Percentiles rank a stretch among this genome's conserved stretches.
These are phyloP conservation scores for Sitta europaea DNA, from an alignment of 2,113 vertebrate species.

Conservation along the genomic window DNA sequence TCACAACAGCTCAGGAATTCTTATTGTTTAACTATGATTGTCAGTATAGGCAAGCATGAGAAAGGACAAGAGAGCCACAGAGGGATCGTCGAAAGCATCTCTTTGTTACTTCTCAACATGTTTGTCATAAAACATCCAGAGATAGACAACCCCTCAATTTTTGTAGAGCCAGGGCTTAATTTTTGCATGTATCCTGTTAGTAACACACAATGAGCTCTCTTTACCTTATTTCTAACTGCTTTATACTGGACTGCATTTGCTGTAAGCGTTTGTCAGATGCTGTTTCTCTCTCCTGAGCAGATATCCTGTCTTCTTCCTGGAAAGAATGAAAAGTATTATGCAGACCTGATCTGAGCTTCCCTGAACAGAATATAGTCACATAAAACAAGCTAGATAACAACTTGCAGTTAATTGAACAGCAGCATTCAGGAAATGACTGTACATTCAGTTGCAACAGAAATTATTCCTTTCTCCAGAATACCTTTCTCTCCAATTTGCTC, in stretches of 20 bases:
- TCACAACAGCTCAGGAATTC: background rate
- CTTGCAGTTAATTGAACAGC: background rate
- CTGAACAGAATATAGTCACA: background rate
- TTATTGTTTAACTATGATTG: background rate
- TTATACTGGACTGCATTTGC: slow-evolving; percentile 81
- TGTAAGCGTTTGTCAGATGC: slow-evolving; percentile 81
- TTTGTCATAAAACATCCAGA: background rate
- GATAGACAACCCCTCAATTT: background rate
- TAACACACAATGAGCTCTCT: background rate
- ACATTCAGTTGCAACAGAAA: background rate
- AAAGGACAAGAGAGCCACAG: background rate
- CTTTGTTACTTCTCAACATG: background rate
- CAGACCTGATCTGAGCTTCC: background rate
- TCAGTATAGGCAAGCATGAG: background rate
- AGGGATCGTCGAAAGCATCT: background rate
- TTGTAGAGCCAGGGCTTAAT: background rate
- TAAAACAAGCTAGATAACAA: background rate
- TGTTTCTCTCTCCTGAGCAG: slow-evolving; percentile 81
- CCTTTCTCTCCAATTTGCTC: slow-evolving; percentile 82
- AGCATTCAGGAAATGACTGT: background rate
- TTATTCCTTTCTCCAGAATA: slow-evolving; percentile 22
- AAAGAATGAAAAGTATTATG: background rate
- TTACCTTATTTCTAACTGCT: slow-evolving; percentile 85
- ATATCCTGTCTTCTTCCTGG: slow-evolving; percentile 81
- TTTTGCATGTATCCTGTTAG: background rate